Conservation (phyloP, 2,797 vertebrate species). For the Loris lydekkerianus region DNA sequence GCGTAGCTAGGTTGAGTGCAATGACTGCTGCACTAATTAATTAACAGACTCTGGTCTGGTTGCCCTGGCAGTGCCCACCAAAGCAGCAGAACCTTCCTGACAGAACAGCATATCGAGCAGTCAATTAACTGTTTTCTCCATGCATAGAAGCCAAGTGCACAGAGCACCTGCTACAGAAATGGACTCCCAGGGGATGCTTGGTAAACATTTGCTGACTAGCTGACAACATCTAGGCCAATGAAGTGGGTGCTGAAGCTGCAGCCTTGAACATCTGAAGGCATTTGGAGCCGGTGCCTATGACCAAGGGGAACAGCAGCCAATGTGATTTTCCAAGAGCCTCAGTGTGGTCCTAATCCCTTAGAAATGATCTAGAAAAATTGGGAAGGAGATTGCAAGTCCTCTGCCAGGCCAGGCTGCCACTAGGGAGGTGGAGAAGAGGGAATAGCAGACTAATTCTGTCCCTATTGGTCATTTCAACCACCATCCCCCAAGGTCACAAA, state of each 20-base stretch:
- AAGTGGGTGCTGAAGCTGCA: not conserved
- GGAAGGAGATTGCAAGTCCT: not conserved
- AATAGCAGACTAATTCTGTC: not conserved
- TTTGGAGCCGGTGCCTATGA: constrained; percentile 44
- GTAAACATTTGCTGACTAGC: constrained; percentile 41
- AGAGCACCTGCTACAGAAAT: constrained; percentile 53
- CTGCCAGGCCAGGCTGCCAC: not conserved
- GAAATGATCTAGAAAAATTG: constrained; percentile 15
- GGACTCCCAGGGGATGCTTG: not conserved
- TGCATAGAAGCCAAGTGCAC: not conserved
- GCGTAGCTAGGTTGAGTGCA: not conserved
- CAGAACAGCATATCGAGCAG: not conserved
- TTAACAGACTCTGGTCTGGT: constrained; percentile 67
- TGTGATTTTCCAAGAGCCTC: not conserved
- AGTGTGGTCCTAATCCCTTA: not conserved
- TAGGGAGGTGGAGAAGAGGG: not conserved
- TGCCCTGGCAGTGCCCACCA: constrained; percentile 76
- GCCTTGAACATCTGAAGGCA: not conserved
- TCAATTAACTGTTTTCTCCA: constrained; percentile 69
- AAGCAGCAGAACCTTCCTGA: constrained; percentile 60
- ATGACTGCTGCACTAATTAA: constrained; percentile 67
- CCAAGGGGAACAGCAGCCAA: not conserved
- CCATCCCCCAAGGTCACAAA: not conserved
- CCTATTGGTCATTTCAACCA: not conserved
- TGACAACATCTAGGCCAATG: not conserved